Conservation (phyloP, 2,113 vertebrate species). For the Festucalex cinctus region DNA sequence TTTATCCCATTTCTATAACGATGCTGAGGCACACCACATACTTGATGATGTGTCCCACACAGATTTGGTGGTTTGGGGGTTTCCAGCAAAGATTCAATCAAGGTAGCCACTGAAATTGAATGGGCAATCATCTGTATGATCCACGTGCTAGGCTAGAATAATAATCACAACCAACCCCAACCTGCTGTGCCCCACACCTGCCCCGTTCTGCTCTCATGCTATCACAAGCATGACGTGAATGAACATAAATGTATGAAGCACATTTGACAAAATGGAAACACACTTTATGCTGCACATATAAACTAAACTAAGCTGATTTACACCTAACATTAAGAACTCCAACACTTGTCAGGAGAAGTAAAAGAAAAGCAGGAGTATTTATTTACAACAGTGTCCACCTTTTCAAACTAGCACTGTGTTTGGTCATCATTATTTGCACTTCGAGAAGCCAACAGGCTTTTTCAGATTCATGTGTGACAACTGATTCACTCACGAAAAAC, state of each 20-base stretch:
- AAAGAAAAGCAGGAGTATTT: slow-evolving; percentile 8
- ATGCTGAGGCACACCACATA: slow-evolving; percentile 23
- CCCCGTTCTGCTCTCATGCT: slow-evolving; percentile 7
- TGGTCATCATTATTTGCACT: slow-evolving; percentile 25
- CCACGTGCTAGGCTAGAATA: slow-evolving; percentile 31
- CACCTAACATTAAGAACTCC: slow-evolving; percentile 29
- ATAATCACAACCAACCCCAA: slow-evolving; percentile 59
- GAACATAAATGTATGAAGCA: slow-evolving; percentile 4
- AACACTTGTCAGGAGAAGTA: slow-evolving; percentile 8
- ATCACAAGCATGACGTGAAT: slow-evolving; percentile 1
- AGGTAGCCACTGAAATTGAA: slow-evolving; percentile 27
- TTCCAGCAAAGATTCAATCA: slow-evolving; percentile 60
- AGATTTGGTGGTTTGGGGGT: slow-evolving; percentile 59
- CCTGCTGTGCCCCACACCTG: slow-evolving; percentile 32
- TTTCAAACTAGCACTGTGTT: slow-evolving; percentile 12
- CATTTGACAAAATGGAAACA: slow-evolving; percentile 25
- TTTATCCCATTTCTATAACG: slow-evolving; percentile 6
- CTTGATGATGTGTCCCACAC: slow-evolving; percentile 56
- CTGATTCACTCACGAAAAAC: slow-evolving; percentile 13
- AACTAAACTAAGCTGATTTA: slow-evolving; percentile 24
- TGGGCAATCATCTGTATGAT: slow-evolving; percentile 34
- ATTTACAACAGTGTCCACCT: slow-evolving; percentile 43
- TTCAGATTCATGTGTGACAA: neutral
- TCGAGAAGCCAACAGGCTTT: slow-evolving; percentile 16
- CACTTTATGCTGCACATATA: slow-evolving; percentile 35